Evolutionary conservation across 2,113 vertebrate species (phyloP), one percentile per base, ranked within the genome.

Genomic region (Myocastor coypus): DNA sequence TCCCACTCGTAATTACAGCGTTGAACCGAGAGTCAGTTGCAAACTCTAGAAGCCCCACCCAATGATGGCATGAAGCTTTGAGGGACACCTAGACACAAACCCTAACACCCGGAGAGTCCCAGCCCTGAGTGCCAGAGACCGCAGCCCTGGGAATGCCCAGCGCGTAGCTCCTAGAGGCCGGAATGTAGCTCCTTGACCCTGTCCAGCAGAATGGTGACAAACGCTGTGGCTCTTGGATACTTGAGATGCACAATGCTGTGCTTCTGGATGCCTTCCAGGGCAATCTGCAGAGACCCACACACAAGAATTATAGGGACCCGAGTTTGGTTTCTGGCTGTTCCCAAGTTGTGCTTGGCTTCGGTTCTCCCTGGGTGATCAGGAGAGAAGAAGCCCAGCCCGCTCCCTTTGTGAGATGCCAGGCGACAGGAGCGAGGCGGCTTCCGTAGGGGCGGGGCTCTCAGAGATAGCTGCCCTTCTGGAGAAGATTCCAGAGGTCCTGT

Each of bases 251-350:
- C 61, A 92, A 77, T 52, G 10, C 19, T 24, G 85, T 2, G n/a
- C 75, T 84, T 86, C 87, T 55, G 20, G 24, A 77, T 13, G 3
- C 2, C 6, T 83, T 50, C 22, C 34, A 32, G 37, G 30, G 61
- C 9, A 37, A 26, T 30, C n/a, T 83, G 10, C n/a, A 6, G 13
- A 14, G 26, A 3, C 16, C 61, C 10, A 0, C 16, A 13, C 22
- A 16, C 7, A 14, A 34, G 52, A 55, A 50, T 46, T 24, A 2
- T 6, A 86, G 28, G 0, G 6, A 26, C 37, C 61, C 12, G 46
- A 68, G 11, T 78, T 73, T 63, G 71, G 12, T 61, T 89, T 89
- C 75, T 84, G 26, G 14, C 50, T 94, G 32, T 68, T 59, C 37
- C 22, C 24, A 5, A 46, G 52, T 50, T 84, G 83, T 66, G 12